phyloP scores from a whole-genome alignment of 2,113 vertebrate species.

The Bufo bufo region DNA sequence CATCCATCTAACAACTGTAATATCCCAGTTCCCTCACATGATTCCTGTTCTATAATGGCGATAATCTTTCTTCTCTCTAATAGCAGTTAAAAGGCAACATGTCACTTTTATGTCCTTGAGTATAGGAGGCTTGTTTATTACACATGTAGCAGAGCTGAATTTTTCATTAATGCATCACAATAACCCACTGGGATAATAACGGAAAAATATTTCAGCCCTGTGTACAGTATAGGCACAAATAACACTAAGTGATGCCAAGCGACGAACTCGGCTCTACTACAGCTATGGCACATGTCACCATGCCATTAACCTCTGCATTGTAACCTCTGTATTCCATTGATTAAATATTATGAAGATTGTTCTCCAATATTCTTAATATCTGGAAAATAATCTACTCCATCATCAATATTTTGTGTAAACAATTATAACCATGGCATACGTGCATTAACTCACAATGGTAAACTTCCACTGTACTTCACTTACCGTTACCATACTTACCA shows the following conservation, averaged over 20 bases:
- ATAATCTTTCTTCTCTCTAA: conserved; percentile 20
- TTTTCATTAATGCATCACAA: neutral
- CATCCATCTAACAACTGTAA: neutral
- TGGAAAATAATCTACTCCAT: conserved; percentile 2
- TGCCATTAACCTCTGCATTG: neutral
- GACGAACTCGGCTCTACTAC: too few species aligned
- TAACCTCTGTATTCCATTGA: neutral
- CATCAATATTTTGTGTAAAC: neutral
- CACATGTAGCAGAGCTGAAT: neutral
- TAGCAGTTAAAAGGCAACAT: neutral
- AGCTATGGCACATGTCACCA: neutral
- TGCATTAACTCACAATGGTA: neutral
- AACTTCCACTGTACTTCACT: neutral
- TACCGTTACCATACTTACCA: neutral
- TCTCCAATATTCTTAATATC: neutral
- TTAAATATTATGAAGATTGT: neutral
- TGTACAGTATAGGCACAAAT: neutral
- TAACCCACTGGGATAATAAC: neutral
- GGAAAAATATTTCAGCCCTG: neutral
- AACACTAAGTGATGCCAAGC: neutral
- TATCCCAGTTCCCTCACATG: neutral
- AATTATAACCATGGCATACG: neutral
- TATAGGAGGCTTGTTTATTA: neutral
- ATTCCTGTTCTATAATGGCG: conserved; percentile 5
- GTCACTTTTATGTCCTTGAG: conserved; percentile 9